phyloP scores from a whole-genome alignment of 2,113 vertebrate species.

The Cyanoramphus novaezelandiae region DNA sequence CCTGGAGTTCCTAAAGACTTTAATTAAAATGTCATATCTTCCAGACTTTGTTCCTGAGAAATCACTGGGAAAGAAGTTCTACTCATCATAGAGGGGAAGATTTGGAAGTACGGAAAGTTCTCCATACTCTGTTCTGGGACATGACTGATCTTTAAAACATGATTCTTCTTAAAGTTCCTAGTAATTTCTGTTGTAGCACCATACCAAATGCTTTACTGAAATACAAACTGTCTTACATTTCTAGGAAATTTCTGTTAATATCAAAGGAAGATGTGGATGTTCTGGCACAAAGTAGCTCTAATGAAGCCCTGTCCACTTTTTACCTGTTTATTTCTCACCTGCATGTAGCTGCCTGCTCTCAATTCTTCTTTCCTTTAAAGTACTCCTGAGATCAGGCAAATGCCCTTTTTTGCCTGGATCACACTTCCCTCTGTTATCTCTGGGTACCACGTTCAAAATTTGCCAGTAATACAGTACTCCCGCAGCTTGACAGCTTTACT shows the following conservation, averaged over 20 bases:
- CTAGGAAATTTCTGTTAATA: not conserved
- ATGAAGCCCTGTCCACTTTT: not conserved
- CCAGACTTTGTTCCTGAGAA: not conserved
- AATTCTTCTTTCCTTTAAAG: conserved; percentile 33
- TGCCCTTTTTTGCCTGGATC: conserved; percentile 34
- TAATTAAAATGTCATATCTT: not conserved
- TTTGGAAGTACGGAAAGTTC: not conserved
- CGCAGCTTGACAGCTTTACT: conserved; percentile 56
- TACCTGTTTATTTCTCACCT: not conserved
- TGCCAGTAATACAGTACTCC: conserved; percentile 35
- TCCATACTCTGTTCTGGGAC: not conserved
- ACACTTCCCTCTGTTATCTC: not conserved
- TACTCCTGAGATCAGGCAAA: conserved; percentile 19
- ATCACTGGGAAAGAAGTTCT: not conserved
- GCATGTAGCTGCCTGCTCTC: not conserved
- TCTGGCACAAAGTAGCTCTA: not conserved
- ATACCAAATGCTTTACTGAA: not conserved
- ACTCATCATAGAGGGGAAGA: not conserved
- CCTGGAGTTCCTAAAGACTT: not conserved
- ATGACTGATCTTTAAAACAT: not conserved
- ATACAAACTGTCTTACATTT: not conserved
- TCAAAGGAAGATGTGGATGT: not conserved
- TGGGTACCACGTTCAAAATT: conserved; percentile 20
- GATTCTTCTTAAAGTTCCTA: not conserved
- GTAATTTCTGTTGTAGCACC: not conserved